Conservation (phyloP, 2,113 vertebrate genomes). For the Chionomys nivalis region DNA sequence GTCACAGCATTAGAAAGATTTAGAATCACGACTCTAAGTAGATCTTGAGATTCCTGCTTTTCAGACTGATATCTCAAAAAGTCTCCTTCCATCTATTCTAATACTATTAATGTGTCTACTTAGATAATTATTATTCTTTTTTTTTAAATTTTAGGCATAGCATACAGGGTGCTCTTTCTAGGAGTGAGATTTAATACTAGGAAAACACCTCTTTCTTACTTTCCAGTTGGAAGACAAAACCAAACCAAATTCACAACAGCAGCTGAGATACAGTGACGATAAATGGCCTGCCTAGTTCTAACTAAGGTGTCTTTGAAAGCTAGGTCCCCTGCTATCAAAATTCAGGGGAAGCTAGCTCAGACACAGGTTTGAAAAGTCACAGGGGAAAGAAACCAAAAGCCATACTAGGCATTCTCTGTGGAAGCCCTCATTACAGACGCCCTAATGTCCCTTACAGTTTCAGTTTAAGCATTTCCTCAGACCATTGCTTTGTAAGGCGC, state of each 20-base stretch:
- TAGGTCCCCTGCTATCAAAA: neutral
- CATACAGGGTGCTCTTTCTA: neutral
- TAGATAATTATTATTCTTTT: neutral
- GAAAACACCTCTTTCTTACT: neutral
- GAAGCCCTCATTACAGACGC: neutral
- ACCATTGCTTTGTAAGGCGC: constrained; percentile 21
- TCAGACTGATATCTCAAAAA: neutral
- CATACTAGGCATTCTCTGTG: neutral
- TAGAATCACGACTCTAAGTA: neutral
- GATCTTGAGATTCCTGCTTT: neutral
- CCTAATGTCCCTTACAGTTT: neutral
- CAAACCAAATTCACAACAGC: neutral
- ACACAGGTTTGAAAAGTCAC: neutral
- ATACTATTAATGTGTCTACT: neutral
- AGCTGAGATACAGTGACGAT: neutral
- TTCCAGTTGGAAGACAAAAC: neutral
- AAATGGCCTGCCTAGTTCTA: neutral
- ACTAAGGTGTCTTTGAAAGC: neutral
- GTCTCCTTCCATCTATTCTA: neutral
- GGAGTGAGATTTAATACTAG: neutral
- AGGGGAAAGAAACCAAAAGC: neutral
- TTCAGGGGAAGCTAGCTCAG: neutral
- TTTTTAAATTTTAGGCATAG: neutral
- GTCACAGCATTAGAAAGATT: neutral
- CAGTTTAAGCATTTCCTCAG: neutral